Evolutionary conservation across 2,797 vertebrate genomes (phyloP).

Genomic region (Chromis chromis): DNA sequence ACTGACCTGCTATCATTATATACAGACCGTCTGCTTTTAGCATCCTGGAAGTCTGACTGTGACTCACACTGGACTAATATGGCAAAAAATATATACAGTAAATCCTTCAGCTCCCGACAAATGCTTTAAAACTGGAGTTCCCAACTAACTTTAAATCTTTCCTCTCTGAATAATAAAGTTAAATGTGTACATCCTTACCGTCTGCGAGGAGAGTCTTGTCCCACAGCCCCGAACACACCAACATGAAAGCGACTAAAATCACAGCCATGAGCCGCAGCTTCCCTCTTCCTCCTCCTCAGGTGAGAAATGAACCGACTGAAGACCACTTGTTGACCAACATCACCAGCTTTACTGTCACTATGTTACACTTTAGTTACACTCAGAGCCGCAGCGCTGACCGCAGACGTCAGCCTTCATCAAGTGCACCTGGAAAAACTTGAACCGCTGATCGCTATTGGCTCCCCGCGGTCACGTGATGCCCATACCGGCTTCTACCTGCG

Average conservation of each 20-base stretch:
- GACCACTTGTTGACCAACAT: slow-evolving; percentile 30
- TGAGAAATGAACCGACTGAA: not conserved
- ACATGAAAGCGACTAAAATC: slow-evolving; percentile 45
- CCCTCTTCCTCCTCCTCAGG: slow-evolving; percentile 20
- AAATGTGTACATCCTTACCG: slow-evolving; percentile 62
- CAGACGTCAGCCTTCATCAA: slow-evolving; percentile 24
- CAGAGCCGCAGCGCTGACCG: not conserved
- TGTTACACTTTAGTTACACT: slow-evolving; percentile 1
- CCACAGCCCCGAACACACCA: slow-evolving; percentile 50
- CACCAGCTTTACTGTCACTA: not conserved
- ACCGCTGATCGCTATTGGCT: slow-evolving; percentile 54
- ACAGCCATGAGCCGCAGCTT: slow-evolving; percentile 60
- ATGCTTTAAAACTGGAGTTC: not conserved
- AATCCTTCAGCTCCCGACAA: not conserved
- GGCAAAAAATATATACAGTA: not conserved
- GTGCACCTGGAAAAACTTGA: slow-evolving; percentile 64
- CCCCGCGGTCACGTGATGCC: slow-evolving; percentile 57
- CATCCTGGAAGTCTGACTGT: not conserved
- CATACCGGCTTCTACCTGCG: slow-evolving; percentile 32
- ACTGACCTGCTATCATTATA: slow-evolving; percentile 11
- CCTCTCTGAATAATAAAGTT: not conserved
- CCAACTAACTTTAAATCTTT: fast-evolving
- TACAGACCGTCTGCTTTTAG: slow-evolving; percentile 2
- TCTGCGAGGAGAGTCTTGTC: slow-evolving; percentile 34
- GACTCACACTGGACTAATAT: not conserved